Evolutionary conservation across 2,888 invertebrate species (phyloP).

Genomic region (Cheilosia scutellata): DNA sequence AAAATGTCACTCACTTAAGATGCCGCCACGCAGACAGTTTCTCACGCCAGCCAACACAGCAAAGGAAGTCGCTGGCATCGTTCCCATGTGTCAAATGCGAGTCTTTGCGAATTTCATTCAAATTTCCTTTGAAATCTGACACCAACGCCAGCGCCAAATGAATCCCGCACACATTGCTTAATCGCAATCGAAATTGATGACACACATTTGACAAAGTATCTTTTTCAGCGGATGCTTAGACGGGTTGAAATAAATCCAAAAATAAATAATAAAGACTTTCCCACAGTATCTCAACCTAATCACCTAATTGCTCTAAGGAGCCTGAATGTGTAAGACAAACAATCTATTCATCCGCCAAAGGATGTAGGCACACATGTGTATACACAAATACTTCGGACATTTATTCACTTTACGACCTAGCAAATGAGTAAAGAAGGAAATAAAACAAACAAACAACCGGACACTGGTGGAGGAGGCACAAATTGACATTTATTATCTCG

Average conservation of each 20-base stretch:
- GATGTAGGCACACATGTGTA: constrained; percentile 44
- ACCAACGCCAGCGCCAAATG: constrained; percentile 67
- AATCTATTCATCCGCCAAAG: constrained; percentile 57
- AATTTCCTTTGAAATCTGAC: constrained; percentile 63
- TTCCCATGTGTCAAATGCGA: constrained; percentile 37
- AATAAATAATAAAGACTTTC: constrained; percentile 31
- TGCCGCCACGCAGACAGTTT: constrained; percentile 38
- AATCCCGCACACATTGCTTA: not conserved
- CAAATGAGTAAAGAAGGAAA: constrained; percentile 23
- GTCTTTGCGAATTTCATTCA: constrained; percentile 59
- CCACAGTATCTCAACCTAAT: constrained; percentile 64
- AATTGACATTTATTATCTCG: constrained; percentile 65
- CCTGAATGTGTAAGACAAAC: constrained; percentile 42
- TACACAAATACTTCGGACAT: constrained; percentile 44
- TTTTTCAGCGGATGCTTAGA: constrained; percentile 55
- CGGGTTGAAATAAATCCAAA: constrained; percentile 30
- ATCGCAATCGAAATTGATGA: constrained; percentile 28
- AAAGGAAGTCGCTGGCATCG: constrained; percentile 47
- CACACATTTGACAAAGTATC: constrained; percentile 59
- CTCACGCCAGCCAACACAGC: constrained; percentile 41
- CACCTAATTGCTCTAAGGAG: constrained; percentile 71
- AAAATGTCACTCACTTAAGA: constrained; percentile 54
- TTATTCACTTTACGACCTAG: constrained; percentile 53
- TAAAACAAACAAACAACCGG: constrained; percentile 51
- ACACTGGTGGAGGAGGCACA: constrained; percentile 26